A percentile compares a stretch with the other conserved stretches of the same genome.
Conservation (phyloP, 2,888 invertebrate genomes). For the Hymenopus coronatus region DNA sequence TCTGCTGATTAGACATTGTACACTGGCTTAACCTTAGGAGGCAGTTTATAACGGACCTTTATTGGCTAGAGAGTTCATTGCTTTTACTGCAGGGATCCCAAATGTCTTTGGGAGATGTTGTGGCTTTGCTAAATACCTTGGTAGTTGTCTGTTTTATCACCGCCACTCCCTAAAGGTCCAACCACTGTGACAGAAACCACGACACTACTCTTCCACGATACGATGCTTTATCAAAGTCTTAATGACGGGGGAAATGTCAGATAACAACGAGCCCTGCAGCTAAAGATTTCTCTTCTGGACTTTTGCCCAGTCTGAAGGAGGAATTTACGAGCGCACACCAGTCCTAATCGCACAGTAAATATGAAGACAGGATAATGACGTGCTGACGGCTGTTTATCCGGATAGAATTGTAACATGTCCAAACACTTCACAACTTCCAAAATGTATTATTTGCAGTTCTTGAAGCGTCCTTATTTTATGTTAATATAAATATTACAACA, state of each 20-base stretch:
- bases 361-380: neutral
- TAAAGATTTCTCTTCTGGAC: neutral
- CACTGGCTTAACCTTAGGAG: no score
- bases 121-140: neutral
- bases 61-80: neutral
- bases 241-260: neutral
- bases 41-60: neutral
- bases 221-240: neutral
- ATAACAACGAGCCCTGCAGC: neutral
- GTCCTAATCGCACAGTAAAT: neutral
- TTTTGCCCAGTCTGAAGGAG: neutral
- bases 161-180: neutral
- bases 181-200: neutral
- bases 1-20: no score
- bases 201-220: neutral
- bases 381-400: neutral
- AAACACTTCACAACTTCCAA: neutral
- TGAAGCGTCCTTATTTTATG: neutral
- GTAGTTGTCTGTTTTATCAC: neutral
- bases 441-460: neutral
- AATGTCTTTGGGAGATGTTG: neutral
- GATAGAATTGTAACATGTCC: neutral
- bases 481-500: neutral
- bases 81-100: neutral
- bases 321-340: neutral